A percentile compares a stretch with the other conserved stretches of the same genome.
These are phyloP conservation scores for Stylophora pistillata DNA, from an alignment of 64 coral and sea anemone genomes.

Conservation along the genomic window DNA sequence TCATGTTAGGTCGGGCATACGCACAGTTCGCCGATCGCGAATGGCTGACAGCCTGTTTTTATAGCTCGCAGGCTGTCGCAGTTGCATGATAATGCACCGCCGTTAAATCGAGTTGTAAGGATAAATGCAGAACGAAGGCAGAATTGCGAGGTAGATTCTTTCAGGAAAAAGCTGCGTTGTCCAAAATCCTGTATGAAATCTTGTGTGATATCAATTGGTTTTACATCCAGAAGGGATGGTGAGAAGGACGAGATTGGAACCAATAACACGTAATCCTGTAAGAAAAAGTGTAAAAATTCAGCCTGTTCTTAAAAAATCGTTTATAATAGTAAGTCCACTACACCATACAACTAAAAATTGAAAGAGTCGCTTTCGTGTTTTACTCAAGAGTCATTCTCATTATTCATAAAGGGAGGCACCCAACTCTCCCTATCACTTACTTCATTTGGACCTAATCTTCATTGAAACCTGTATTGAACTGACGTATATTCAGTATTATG, in stretches of 20 bases:
- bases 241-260: slow-evolving; percentile 75
- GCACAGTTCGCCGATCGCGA: slow-evolving; percentile 89
- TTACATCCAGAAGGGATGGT: slow-evolving; percentile 58
- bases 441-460: no score
- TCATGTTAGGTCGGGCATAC: slow-evolving; percentile 73
- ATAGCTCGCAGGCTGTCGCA: slow-evolving; percentile 75
- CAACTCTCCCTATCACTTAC: no score
- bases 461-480: no score
- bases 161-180: slow-evolving; percentile 49
- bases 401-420: no score
- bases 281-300: not conserved
- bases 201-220: slow-evolving; percentile 71
- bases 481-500: no score
- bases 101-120: slow-evolving; percentile 76
- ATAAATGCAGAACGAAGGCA: slow-evolving; percentile 83
- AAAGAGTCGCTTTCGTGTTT: no score
- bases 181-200: slow-evolving; percentile 81
- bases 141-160: slow-evolving; percentile 69
- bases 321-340: no score
- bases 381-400: no score
- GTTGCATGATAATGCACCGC: slow-evolving; percentile 65
- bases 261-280: slow-evolving; percentile 87
- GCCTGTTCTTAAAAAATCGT: no score
- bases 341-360: not conserved
- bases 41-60: slow-evolving; percentile 71